phyloP scores from a whole-genome alignment of 2,797 vertebrate genomes.

The Benthosema pterotum region DNA sequence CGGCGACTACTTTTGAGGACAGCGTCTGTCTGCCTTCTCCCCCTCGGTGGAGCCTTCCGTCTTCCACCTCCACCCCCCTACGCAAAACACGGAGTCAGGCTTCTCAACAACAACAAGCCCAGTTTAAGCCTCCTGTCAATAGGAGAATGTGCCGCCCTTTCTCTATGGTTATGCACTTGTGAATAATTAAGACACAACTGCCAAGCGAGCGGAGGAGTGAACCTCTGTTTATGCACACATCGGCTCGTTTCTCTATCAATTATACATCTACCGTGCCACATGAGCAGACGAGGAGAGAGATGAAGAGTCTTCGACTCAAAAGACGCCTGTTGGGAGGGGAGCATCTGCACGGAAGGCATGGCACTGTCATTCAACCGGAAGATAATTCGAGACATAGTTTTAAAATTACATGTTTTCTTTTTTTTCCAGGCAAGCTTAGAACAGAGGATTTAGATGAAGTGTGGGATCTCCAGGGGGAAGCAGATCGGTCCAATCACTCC shows the following conservation, averaged over 20 bases:
- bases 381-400: conserved; percentile 5
- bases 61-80: too few species aligned
- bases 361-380: conserved; percentile 22
- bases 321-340: conserved; percentile 16
- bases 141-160: conserved; percentile 21
- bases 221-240: conserved; percentile 48
- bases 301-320: conserved; percentile 26
- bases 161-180: conserved; percentile 46
- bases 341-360: conserved; percentile 29
- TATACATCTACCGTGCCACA: conserved; percentile 42
- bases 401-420: background rate
- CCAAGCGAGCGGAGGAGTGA: conserved; percentile 36
- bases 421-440: background rate
- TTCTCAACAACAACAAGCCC: conserved; percentile 30
- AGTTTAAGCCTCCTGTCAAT: conserved; percentile 52
- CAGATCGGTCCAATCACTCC: background rate
- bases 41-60: conserved; percentile 15
- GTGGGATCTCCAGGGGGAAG: background rate
- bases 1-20: conserved; percentile 25
- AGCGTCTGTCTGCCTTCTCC: conserved; percentile 16
- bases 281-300: conserved; percentile 23
- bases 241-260: conserved; percentile 56
- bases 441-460: background rate
- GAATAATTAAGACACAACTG: conserved; percentile 63
- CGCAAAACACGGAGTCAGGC: conserved; percentile 29